Evolutionary conservation across 2,888 invertebrate species (phyloP).

Genomic region (Neoaliturus tenellus): DNA sequence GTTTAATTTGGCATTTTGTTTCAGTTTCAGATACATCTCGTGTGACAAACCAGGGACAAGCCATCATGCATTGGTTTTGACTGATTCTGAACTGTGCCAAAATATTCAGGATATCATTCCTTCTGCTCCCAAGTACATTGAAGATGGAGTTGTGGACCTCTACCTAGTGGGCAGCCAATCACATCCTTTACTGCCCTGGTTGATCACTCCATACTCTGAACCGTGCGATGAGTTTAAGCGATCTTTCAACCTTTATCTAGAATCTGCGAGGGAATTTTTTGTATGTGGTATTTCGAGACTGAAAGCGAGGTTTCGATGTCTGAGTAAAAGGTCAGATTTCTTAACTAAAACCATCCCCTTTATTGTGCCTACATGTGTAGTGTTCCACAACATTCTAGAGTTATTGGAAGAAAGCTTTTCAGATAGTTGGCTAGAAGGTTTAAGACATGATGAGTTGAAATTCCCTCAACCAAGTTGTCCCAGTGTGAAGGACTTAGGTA

Average conservation of each 20-base stretch:
- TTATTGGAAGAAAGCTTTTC: neutral
- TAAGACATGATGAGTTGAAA: constrained; percentile 3
- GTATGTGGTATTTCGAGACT: neutral
- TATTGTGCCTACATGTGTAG: neutral
- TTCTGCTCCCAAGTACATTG: neutral
- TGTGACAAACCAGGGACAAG: constrained; percentile 2
- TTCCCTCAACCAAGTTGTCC: constrained; percentile 1
- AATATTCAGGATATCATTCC: neutral
- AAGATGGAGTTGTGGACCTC: neutral
- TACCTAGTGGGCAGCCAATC: neutral
- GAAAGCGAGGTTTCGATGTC: neutral
- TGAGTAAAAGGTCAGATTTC: neutral
- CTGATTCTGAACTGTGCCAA: neutral
- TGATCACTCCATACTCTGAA: neutral
- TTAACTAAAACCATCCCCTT: constrained; percentile 1
- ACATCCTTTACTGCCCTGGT: neutral
- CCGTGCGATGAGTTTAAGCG: neutral
- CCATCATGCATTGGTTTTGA: neutral
- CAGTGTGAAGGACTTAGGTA: neutral
- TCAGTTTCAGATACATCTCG: neutral
- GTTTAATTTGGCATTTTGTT: too few relatives aligned
- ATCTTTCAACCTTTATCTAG: constrained; percentile 8
- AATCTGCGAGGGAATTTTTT: neutral
- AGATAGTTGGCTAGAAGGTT: neutral
- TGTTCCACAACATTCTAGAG: neutral